Base-by-base conservation (phyloP, 1,140 invertebrate species). In the Carposina sasakii region DNA sequence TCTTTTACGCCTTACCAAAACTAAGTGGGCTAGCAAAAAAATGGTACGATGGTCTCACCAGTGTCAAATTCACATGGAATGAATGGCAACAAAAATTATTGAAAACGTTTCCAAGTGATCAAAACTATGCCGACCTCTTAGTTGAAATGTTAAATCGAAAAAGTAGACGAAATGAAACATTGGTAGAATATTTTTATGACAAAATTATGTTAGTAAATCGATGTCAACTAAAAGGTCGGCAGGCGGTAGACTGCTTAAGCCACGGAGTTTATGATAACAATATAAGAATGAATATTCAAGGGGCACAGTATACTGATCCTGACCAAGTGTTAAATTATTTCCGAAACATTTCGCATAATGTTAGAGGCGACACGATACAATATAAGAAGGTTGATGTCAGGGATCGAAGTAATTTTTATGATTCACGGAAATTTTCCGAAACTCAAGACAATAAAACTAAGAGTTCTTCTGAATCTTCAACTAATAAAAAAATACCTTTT, bases 161-260 rank as follows among this genome's bases (percentile, higher is more conserved):
- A 39, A 48, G 19, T 37, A 36, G 24, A 19, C n/a, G 46, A 3
- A 2, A 24, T 16, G 46, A 48, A 23, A 48, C 33, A 24, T 19
- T 48, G 16, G 46, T 37, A 23, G 31, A 48, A 19, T 48, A 48
- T 13, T 48, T 23, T 24, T 48, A 48, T 28, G 46, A 48, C 21
- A 48, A 48, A 23, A 37, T 48, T 6, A 9, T 17, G 19, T 15
- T 37, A 3, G 39, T 48, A 22, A 48, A 48, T 28, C 17, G 46
- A 9, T 48, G 46, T 17, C n/a, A 48, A 24, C 8, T 48, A 19
- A 36, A 5, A 3, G 46, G 46, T 5, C 12, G 6, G 1, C 21
- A 48, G 5, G 34, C 46, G 6, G 46, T 48, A 12, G 31, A 48
- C 13, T 48, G 36, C 17, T n/a, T 48, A 3, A 48, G 15, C 6